Evolutionary conservation across 2,888 invertebrate genomes (phyloP).

Genomic region (Hyles lineata): DNA sequence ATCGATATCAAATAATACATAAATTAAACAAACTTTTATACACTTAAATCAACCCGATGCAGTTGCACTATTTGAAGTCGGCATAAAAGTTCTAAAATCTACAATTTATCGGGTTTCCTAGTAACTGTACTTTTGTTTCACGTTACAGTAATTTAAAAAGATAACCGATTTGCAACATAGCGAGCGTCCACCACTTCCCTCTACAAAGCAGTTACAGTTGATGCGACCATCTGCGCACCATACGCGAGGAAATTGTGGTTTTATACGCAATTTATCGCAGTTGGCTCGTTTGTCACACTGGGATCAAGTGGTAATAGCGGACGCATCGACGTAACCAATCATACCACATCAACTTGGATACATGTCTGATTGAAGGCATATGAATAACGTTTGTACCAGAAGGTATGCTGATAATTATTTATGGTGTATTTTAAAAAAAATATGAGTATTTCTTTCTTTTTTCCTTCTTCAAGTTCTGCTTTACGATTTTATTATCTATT

Average conservation of each 20-base stretch:
- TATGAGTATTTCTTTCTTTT: too few species aligned
- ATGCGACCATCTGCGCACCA: conserved; percentile 30
- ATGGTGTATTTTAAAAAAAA: too few species aligned
- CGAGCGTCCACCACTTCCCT: conserved; percentile 39
- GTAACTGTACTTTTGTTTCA: not conserved
- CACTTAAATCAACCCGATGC: too few species aligned
- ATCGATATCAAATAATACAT: too few species aligned
- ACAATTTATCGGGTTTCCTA: too few species aligned
- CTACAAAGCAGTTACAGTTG: conserved; percentile 37
- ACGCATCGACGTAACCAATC: conserved; percentile 35
- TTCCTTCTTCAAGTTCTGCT: too few species aligned
- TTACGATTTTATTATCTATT: too few species aligned
- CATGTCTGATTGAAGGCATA: conserved; percentile 3
- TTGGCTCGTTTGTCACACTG: conserved; percentile 41
- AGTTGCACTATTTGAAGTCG: too few species aligned
- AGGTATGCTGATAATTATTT: too few species aligned
- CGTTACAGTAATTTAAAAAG: conserved; percentile 34
- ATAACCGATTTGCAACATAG: conserved; percentile 1
- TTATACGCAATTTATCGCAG: conserved; percentile 55
- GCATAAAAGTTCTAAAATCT: too few species aligned
- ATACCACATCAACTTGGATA: conserved; percentile 34
- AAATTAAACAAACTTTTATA: too few species aligned
- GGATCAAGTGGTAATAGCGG: conserved; percentile 32
- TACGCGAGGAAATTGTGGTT: conserved; percentile 35
- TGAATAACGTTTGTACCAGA: not conserved